phyloP scores from a whole-genome alignment of 2,888 invertebrate genomes.

The Caenorhabditis sp. region DNA sequence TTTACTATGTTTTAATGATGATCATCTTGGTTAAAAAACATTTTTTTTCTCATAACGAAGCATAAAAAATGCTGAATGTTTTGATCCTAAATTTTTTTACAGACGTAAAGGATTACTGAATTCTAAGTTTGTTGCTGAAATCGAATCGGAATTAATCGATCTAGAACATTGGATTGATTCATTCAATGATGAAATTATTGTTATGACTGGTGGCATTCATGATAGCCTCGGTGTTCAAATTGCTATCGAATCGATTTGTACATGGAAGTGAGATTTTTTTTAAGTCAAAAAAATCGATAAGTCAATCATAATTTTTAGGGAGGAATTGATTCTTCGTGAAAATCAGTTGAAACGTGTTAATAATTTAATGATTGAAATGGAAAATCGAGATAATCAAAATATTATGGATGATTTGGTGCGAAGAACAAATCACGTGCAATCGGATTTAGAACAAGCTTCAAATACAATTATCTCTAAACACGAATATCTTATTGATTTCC shows the following conservation, averaged over 20 bases:
- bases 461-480: conserved; percentile 26
- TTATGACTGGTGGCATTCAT: conserved; percentile 26
- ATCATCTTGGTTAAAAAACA: no score
- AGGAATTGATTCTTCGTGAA: conserved; percentile 2
- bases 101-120: not conserved
- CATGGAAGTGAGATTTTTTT: conserved; percentile 11
- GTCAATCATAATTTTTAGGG: not conserved
- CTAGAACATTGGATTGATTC: conserved; percentile 35
- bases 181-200: conserved; percentile 20
- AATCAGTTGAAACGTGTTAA: conserved; percentile 18
- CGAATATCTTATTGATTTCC: conserved; percentile 23
- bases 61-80: no score
- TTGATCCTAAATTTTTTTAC: no score
- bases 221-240: conserved; percentile 29
- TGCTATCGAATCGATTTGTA: conserved; percentile 26
- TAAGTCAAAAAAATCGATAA: no score
- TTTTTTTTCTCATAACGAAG: no score
- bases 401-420: conserved; percentile 1
- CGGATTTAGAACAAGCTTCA: conserved; percentile 16
- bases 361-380: not conserved
- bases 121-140: not conserved
- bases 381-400: not conserved
- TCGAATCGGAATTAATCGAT: conserved; percentile 18
- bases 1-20: no score
- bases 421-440: conserved; percentile 11